Base-by-base conservation (phyloP, 2,888 invertebrate species). In the Dione juno region DNA sequence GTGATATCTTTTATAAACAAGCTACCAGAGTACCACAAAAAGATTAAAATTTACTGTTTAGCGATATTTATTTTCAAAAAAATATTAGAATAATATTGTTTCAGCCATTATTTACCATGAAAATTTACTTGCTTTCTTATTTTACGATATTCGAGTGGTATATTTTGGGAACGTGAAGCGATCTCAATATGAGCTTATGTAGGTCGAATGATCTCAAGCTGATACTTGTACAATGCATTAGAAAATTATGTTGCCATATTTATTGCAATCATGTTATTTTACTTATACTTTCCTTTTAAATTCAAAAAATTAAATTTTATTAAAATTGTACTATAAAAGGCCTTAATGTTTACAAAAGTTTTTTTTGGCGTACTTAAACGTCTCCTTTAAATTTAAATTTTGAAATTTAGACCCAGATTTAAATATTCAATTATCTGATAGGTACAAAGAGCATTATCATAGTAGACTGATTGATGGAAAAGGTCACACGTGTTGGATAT, bases 401-500 rank as follows among this genome's bases (percentile, higher is more conserved):
- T 11, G n/a, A 37, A 35, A 3, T 35, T 28, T 41, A 52, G 57
- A 1, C 37, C 16, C 35, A 67, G 41, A 48, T 19, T 16, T 21
- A 64, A 63, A 37, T 69, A 40, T 53, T 40, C 45, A 13, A 45
- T 16, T 67, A 50, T 68, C 54, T 52, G 58, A 59, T 67, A 45
- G 52, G 50, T 43, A 67, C 67, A 19, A 43, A 69, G 43, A 61
- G 65, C 72, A 70, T 81, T 84, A 84, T 85, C 82, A 77, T 78
- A 79, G 37, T 78, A 74, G 81, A 85, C 83, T 82, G 86, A 89
- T 88, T 85, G 84, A 83, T 87, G 86, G 77, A 87, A 88, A 83
- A 88, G 86, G 84, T 85, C 84, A 78, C 74, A 76, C 77, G 75
- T 74, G 63, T 43, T 59, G 63, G 37, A 28, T 58, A 58, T 69